Percentiles rank a stretch among this genome's conserved stretches.
Evolutionary conservation across 1,140 invertebrate genomes (phyloP).

Genomic region (fruit fly (Drosophila melanogaster)): DNA sequence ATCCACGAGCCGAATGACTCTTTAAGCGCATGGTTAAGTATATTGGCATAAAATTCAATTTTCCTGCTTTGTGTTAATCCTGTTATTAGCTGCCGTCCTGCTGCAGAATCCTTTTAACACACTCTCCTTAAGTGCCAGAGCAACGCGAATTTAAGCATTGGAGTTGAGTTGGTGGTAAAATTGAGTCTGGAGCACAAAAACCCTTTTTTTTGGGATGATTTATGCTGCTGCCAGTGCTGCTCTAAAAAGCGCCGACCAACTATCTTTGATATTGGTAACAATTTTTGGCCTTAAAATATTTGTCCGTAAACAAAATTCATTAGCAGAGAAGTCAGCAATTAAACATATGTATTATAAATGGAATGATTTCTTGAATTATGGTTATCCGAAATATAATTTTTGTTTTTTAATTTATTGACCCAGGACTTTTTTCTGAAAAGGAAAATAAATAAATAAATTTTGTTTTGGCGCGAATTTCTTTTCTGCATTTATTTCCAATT

Average conservation of each 20-base stretch:
- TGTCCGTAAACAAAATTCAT: no score
- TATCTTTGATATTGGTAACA: no score
- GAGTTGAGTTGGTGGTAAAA: neutral
- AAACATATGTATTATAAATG: no score
- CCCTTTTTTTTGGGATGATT: constrained; percentile 3
- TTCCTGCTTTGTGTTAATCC: constrained; percentile 79
- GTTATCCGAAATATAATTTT: no score
- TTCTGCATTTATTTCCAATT: neutral
- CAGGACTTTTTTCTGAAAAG: no score
- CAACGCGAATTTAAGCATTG: neutral
- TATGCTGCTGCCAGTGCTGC: neutral
- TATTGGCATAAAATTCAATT: constrained; percentile 82
- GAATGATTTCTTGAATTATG: no score
- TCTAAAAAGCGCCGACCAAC: neutral
- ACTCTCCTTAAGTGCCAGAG: constrained; percentile 22
- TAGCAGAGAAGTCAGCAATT: no score
- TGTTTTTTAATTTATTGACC: no score
- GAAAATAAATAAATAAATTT: no score
- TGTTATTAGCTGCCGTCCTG: constrained; percentile 71
- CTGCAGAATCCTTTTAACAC: constrained; percentile 58
- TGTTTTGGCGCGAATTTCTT: no score
- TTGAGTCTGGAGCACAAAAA: constrained; percentile 8
- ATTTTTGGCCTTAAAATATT: neutral
- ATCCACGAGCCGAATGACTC: constrained; percentile 30
- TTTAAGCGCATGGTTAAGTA: constrained; percentile 62